A percentile compares a stretch with the other conserved stretches of the same genome.
Conservation (phyloP, 2,797 vertebrate species). For the Distichodus sexfasciatus region DNA sequence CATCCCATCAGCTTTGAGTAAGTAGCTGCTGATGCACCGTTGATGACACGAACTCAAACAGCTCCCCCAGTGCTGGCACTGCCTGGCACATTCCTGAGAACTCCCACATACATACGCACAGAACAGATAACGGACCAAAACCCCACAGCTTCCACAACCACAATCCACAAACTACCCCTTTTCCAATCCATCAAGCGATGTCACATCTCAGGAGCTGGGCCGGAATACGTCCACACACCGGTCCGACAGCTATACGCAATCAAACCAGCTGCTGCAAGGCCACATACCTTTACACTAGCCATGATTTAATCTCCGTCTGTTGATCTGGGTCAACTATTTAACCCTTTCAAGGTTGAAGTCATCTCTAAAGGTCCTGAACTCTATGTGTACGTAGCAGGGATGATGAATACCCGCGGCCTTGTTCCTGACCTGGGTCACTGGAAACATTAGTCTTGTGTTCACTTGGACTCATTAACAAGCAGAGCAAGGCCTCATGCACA, state of each 20-base stretch:
- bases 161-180: neutral
- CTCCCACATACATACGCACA: constrained; percentile 22
- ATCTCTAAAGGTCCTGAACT: neutral
- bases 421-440: constrained; percentile 26
- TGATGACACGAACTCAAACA: constrained; percentile 13
- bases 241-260: neutral
- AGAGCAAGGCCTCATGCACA: neutral
- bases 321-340: constrained; percentile 1
- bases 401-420: constrained; percentile 17
- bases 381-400: neutral
- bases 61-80: constrained; percentile 18
- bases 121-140: constrained; percentile 9
- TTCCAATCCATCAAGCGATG: neutral
- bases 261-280: neutral
- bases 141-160: neutral
- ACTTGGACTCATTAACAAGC: constrained; percentile 3
- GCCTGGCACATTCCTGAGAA: constrained; percentile 36
- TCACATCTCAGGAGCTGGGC: neutral
- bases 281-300: neutral
- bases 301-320: constrained; percentile 3
- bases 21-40: constrained; percentile 5
- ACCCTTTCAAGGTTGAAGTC: constrained; percentile 6
- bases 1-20: neutral
- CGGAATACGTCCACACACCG: neutral
- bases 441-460: constrained; percentile 22